These are phyloP conservation scores for Characodon lateralis DNA, from an alignment of 2,797 vertebrate species.

Conservation along the genomic window DNA sequence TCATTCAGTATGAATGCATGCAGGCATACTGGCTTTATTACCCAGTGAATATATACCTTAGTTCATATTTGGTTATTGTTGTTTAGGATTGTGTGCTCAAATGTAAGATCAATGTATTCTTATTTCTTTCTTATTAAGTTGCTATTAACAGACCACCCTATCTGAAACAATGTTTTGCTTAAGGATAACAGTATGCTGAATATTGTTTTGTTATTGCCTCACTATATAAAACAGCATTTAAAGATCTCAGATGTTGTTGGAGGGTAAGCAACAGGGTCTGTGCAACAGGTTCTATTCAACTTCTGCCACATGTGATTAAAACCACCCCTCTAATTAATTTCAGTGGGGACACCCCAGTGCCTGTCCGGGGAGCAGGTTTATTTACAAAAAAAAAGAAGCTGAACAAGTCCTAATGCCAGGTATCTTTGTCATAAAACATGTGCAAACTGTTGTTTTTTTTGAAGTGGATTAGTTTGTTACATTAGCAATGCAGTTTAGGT, in stretches of 20 bases:
- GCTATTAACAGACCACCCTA: neutral
- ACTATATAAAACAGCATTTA: neutral
- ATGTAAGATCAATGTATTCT: neutral
- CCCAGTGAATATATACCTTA: neutral
- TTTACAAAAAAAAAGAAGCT: neutral
- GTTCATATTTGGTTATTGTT: neutral
- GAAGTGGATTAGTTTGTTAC: neutral
- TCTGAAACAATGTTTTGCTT: neutral
- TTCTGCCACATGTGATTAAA: neutral
- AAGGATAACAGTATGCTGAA: neutral
- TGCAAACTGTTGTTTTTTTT: neutral
- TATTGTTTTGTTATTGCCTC: neutral
- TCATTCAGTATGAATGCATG: slow-evolving; percentile 24
- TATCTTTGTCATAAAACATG: neutral
- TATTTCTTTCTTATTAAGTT: neutral
- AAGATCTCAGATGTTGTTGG: neutral
- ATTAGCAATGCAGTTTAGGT: neutral
- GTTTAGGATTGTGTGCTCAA: neutral
- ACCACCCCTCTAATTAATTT: neutral
- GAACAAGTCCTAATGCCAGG: neutral
- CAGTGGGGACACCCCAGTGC: neutral
- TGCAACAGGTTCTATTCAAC: neutral
- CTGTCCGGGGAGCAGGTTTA: neutral
- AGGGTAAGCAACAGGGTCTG: neutral
- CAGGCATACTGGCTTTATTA: neutral